Evolutionary conservation across 2,113 vertebrate genomes (phyloP), one percentile per base, ranked within the genome.

Genomic region (Reinhardtius hippoglossoides): DNA sequence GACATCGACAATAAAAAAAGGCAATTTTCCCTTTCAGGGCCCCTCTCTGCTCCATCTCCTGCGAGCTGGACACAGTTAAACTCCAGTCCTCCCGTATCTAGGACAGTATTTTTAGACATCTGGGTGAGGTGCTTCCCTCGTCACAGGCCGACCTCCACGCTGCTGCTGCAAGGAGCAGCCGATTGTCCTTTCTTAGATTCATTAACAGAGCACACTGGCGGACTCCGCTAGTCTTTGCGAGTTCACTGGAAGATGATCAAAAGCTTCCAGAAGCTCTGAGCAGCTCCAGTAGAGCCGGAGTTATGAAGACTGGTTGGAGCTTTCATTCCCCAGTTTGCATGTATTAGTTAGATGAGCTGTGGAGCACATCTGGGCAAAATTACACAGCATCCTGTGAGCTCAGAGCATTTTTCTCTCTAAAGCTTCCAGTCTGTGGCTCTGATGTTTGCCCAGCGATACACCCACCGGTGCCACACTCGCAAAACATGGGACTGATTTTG

Each of bases 91-190:
- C 15, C 58, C 52, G 81, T 84, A 87, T 89, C 66, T 91, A 85
- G 91, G 90, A 90, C 89, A 71, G 63, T 94, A 94, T 94, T 94
- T 94, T 91, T 94, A 94, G 92, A 80, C 61, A 72, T 70, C 35
- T 80, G 66, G 79, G 76, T 67, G 78, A 86, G 82, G 84, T 73
- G 76, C 80, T 86, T 88, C 76, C 82, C 84, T 81, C 1, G 80
- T 80, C 54, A 10, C 73, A 4, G 66, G 37, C 81, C 86, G 84
- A 87, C 78, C 80, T 79, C 57, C n/a, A 55, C 77, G 69, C 37
- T 71, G 35, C 40, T 46, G 71, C 78, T 86, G 76, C 15, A 74
- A 74, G 77, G 21, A 81, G 72, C 75, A 72, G 52, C 70, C 80
- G 66, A 50, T 48, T 66, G 57, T 74, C 48, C 71, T 50, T 48